Evolutionary conservation across 2,888 invertebrate species (phyloP).

Genomic region (Synanthedon tipuliformis): DNA sequence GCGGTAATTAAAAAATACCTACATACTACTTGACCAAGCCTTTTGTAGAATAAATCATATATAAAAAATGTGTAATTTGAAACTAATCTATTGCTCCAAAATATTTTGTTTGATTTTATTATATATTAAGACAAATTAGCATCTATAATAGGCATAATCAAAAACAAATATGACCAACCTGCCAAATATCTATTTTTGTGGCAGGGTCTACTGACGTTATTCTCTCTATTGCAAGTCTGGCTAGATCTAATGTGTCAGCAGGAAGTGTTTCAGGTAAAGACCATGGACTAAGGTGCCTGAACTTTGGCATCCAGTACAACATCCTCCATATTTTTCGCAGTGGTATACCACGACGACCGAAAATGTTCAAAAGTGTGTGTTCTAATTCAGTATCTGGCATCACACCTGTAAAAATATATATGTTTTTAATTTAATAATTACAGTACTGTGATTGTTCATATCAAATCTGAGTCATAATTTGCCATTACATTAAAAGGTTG

Average conservation of each 20-base stretch:
- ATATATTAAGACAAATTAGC: no score
- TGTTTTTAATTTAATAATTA: no score
- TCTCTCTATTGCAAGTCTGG: conserved; percentile 83
- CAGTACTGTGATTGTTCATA: conserved; percentile 3
- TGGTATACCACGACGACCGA: conserved; percentile 82
- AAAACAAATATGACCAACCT: conserved; percentile 43
- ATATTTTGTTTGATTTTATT: no score
- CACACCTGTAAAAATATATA: conserved; percentile 73
- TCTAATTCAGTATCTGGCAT: conserved; percentile 93
- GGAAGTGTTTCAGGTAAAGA: conserved; percentile 83
- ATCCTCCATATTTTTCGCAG: conserved; percentile 82
- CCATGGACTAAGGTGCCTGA: conserved; percentile 91
- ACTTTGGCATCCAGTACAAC: conserved; percentile 95
- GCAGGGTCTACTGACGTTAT: conserved; percentile 86
- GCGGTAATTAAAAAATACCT: no score
- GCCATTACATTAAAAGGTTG: no score
- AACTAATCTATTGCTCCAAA: no score
- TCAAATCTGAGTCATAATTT: background rate
- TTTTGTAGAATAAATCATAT: no score
- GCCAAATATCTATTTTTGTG: conserved; percentile 73
- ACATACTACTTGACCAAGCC: no score
- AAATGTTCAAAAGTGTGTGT: conserved; percentile 82
- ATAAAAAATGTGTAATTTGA: no score
- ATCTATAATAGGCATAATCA: no score
- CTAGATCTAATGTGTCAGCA: conserved; percentile 79